Base-by-base conservation (phyloP, 2,797 vertebrate genomes). In the Naso thynnoides region DNA sequence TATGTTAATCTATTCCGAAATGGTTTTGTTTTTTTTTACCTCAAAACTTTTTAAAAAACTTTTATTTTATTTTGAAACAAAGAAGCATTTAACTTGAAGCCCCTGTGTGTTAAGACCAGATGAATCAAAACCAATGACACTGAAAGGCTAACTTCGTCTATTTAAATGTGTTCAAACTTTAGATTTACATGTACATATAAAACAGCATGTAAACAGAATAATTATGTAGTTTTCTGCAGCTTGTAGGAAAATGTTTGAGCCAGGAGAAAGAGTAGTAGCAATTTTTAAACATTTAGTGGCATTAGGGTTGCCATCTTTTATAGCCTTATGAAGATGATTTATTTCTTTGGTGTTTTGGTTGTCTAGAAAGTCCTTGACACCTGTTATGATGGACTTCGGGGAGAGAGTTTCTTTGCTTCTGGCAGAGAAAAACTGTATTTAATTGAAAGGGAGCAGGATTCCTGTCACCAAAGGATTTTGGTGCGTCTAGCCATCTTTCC, bases 401-500 rank as follows among this genome's bases (percentile, higher is more conserved):
- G 47, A 15, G 50, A 23, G 18, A 33, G 19, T 44, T 65, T 70
- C 44, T 70, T 68, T 50, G 41, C 44, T 74, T 48, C 39, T 16
- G 64, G 65, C 63, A 63, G 54, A 63, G 70, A 50, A 68, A 70
- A 83, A 49, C 14, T 47, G 52, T 60, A 71, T 62, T 56, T 8
- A 75, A 82, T 69, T 55, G 42, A 57, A 80, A 84, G 47, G 58
- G 63, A 79, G 60, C 56, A 78, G 47, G 73, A 86, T 84, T 88
- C 69, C 69, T 87, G 87, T 78, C 86, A 84, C 80, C 69, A 60
- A 82, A 70, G 62, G 67, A 58, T 82, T 88, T 21, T 78, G 54
- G 73, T 69, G 67, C 39, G 66, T 87, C 77, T 70, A 56, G 89
- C 88, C 87, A 90, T 91, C 87, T 93, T 94, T 92, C 88, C 88